Base-by-base conservation (phyloP, 1,140 invertebrate genomes). In the Epicauta chinensis region DNA sequence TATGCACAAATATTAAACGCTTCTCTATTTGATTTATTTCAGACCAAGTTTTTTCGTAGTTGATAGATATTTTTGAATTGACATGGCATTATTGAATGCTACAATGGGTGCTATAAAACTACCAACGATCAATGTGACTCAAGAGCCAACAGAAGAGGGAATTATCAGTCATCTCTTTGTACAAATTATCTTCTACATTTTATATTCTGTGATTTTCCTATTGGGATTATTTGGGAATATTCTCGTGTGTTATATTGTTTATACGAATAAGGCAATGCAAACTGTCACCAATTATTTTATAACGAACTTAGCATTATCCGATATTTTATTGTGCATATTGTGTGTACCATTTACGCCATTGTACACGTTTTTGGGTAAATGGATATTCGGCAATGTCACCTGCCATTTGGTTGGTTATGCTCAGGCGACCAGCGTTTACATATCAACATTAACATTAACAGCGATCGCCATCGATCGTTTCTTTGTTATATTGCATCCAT, bases 221-320 rank as follows among this genome's bases (percentile, higher is more conserved):
- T 72, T 94, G 16, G 93, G 93, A 4, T 73, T 97, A 0, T 87
- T 87, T 58, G 95, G 95, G 1, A 98, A 98, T 69, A 82, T 85
- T 1, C 73, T 98, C 3, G 94, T 98, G 16, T 89, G 88, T 62
- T 93, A 87, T 70, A 90, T 95, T 1, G 93, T 98, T 0, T 78
- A 85, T 1, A 78, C 87, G 5, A 97, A 96, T 68, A 83, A 83
- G 35, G 81, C 87, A 36, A 97, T 98, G 94, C 93, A 95, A 68
- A 96, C 93, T 0, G 95, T 97, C 1, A 98, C 95, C 13, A 98
- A 98, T 71, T 82, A 94, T 35, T 98, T 98, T 72, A 98, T 98
- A 60, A 90, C 89, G 16, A 98, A 97, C 70, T 72, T 98, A 45
- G 95, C 94, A 0, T 73, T 97, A 4, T 93, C 92, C 10, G 95